Percentiles rank a stretch among this genome's conserved stretches.
These are phyloP conservation scores for Euplagia quadripunctaria DNA, from an alignment of 2,888 invertebrate species.

Conservation along the genomic window DNA sequence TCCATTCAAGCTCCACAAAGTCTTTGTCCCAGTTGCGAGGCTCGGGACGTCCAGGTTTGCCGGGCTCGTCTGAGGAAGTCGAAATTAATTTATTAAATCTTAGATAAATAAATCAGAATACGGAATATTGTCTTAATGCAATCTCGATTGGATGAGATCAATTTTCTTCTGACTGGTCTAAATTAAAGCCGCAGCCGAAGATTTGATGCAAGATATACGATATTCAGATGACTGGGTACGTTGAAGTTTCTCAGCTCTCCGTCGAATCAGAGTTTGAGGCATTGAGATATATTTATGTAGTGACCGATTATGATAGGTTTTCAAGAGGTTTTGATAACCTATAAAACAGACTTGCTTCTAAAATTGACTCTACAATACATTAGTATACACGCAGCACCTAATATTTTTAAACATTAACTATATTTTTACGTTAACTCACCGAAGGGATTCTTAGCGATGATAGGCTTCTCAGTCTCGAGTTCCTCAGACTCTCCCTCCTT, in stretches of 20 bases:
- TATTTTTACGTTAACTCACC: slow-evolving; percentile 84
- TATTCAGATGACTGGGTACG: too few species aligned
- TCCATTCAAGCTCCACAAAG: slow-evolving; percentile 98
- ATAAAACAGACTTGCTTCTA: too few species aligned
- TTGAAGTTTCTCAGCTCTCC: too few species aligned
- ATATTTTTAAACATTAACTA: too few species aligned
- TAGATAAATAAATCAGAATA: not conserved
- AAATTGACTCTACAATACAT: too few species aligned
- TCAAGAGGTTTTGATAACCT: too few species aligned
- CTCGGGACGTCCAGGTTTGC: slow-evolving; percentile 96
- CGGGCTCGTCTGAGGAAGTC: slow-evolving; percentile 91
- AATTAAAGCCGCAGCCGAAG: not conserved
- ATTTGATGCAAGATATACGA: not conserved
- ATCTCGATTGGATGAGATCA: too few species aligned
- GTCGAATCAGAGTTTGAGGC: too few species aligned
- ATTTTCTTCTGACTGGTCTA: too few species aligned
- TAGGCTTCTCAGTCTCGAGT: slow-evolving; percentile 96
- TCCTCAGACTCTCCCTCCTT: slow-evolving; percentile 99
- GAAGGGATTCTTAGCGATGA: slow-evolving; percentile 99
- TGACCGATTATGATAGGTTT: too few species aligned
- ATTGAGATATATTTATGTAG: too few species aligned
- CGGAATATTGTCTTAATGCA: not conserved
- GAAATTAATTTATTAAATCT: not conserved
- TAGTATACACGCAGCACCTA: too few species aligned
- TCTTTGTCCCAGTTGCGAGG: slow-evolving; percentile 98